Evolutionary conservation across 1,140 invertebrate genomes (phyloP).

Genomic region (Caenorhabditis elegans): DNA sequence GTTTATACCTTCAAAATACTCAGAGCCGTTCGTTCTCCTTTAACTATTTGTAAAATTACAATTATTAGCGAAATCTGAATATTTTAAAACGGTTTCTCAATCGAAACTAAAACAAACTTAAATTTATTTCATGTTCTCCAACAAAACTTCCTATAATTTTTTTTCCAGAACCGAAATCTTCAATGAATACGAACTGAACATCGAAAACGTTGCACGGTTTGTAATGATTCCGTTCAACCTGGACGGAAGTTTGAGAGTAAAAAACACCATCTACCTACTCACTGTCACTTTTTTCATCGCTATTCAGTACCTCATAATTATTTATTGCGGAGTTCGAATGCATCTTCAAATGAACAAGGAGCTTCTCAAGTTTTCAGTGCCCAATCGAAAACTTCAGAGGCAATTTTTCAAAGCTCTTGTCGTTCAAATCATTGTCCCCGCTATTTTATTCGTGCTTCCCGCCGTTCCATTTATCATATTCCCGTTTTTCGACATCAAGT

Average conservation of each 20-base stretch:
- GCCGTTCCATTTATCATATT: not conserved
- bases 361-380: not conserved
- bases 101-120: no score
- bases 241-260: not conserved
- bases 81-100: no score
- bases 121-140: no score
- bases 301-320: not conserved
- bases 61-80: no score
- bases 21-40: no score
- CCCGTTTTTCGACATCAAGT: not conserved
- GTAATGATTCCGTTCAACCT: not conserved
- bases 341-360: not conserved
- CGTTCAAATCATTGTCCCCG: not conserved
- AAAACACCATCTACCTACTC: not conserved
- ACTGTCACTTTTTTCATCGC: not conserved
- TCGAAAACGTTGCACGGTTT: not conserved
- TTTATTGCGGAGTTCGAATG: not conserved
- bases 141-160: no score
- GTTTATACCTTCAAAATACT: no score
- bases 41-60: no score
- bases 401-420: not conserved
- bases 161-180: not conserved
- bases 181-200: not conserved
- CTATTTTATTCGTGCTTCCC: not conserved
- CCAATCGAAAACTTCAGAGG: not conserved